Conservation (phyloP, 37 sponge, comb jelly and placozoan genomes). For the Hexactinellida sp. region DNA sequence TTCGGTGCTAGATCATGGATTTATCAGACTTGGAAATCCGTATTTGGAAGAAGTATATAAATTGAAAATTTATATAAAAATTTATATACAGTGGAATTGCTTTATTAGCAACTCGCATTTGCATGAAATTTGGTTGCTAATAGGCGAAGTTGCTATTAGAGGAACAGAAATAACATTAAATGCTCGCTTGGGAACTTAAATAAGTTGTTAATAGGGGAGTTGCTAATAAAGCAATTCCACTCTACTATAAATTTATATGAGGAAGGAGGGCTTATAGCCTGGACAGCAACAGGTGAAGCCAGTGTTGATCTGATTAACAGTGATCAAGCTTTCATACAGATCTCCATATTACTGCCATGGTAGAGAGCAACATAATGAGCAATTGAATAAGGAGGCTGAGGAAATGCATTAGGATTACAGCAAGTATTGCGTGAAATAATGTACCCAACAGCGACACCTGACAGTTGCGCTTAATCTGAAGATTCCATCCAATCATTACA, state of each 20-base stretch:
- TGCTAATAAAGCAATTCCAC: too few species aligned
- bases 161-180: too few species aligned
- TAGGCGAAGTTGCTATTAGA: too few species aligned
- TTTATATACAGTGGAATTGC: too few species aligned
- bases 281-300: not conserved
- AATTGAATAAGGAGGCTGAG: not conserved
- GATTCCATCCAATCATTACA: too few species aligned
- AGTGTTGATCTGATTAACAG: not conserved
- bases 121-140: too few species aligned
- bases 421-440: too few species aligned
- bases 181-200: too few species aligned
- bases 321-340: not conserved
- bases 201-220: not conserved
- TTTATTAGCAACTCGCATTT: too few species aligned
- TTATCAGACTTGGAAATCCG: not conserved
- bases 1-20: not conserved
- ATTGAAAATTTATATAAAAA: not conserved
- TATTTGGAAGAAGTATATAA: not conserved
- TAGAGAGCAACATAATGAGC: not conserved
- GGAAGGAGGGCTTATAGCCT: not conserved
- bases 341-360: not conserved
- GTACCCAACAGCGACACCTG: too few species aligned
- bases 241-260: too few species aligned
- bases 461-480: not conserved
- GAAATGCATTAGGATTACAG: not conserved